phyloP scores from a whole-genome alignment of 1,140 invertebrate genomes.

The Trichonephila clavipes region DNA sequence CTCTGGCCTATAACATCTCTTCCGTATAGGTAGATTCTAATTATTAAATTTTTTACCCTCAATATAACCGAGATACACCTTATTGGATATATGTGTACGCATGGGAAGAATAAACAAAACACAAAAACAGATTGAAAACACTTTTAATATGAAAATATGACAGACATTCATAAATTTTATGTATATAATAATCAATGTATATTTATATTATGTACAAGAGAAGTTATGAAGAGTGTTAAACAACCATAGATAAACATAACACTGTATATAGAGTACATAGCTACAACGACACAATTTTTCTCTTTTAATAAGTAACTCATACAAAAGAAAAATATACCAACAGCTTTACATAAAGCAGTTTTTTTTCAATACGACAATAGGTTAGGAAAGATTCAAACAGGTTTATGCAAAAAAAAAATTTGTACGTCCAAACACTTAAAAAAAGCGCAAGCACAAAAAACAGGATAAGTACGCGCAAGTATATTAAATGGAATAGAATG shows the following conservation, averaged over 20 bases:
- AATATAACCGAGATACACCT: too few species aligned
- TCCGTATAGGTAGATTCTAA: too few species aligned
- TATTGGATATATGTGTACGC: too few species aligned
- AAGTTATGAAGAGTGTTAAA: slow-evolving; percentile 55
- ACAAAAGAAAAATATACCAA: not conserved
- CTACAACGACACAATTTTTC: not conserved
- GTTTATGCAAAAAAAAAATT: not conserved
- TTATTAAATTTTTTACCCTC: too few species aligned
- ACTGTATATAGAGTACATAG: slow-evolving; percentile 59
- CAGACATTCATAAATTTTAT: slow-evolving; percentile 76
- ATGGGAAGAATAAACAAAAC: not conserved
- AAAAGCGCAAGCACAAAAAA: not conserved
- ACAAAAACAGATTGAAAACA: slow-evolving; percentile 73
- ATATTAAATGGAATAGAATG: slow-evolving; percentile 2
- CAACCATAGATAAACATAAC: slow-evolving; percentile 50
- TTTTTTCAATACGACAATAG: not conserved
- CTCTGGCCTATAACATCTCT: too few species aligned
- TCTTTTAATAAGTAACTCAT: not conserved
- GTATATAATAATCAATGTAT: slow-evolving; percentile 74
- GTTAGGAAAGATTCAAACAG: not conserved
- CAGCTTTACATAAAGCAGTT: not conserved
- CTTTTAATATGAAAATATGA: slow-evolving; percentile 77
- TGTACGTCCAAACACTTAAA: not conserved
- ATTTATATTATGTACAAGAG: slow-evolving; percentile 75
- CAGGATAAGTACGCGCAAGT: not conserved